A percentile compares a stretch with the other conserved stretches of the same genome.
phyloP scores from a whole-genome alignment of 2,113 vertebrate species.

The Toxotes jaculatrix region DNA sequence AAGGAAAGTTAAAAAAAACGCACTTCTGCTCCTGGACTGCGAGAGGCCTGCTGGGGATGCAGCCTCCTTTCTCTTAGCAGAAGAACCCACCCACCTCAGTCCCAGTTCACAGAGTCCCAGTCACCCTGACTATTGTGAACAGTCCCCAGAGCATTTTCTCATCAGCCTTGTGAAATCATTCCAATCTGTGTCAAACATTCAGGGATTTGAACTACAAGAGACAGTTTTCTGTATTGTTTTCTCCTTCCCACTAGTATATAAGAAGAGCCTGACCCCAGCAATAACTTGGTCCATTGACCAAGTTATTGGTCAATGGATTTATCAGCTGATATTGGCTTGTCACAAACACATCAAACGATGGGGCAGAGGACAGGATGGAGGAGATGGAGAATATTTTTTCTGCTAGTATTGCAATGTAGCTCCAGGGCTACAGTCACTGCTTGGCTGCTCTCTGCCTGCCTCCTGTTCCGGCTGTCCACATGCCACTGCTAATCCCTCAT shows the following conservation, averaged over 20 bases:
- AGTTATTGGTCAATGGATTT: too few relatives aligned
- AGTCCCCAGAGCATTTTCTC: constrained; percentile 51
- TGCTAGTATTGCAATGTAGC: constrained; percentile 4
- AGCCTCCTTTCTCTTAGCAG: constrained; percentile 32
- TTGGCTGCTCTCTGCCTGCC: constrained; percentile 44
- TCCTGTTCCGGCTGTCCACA: constrained; percentile 56
- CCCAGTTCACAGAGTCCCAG: constrained; percentile 31
- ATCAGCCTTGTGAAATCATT: constrained; percentile 44
- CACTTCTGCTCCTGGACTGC: constrained; percentile 6
- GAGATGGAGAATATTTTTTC: neutral
- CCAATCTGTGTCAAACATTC: constrained; percentile 61
- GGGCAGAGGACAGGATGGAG: neutral
- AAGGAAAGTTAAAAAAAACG: neutral
- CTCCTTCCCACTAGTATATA: neutral
- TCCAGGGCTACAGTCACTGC: constrained; percentile 29
- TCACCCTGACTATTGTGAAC: constrained; percentile 51
- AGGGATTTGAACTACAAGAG: constrained; percentile 34
- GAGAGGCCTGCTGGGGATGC: constrained; percentile 8
- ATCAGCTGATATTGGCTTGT: too few relatives aligned
- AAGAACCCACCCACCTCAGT: constrained; percentile 25
- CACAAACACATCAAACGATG: neutral
- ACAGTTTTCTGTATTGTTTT: constrained; percentile 27
- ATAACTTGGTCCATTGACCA: too few relatives aligned
- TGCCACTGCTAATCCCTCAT: constrained; percentile 60
- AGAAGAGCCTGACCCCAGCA: neutral